Evolutionary conservation across 2,797 vertebrate genomes (phyloP), one percentile per base, ranked within the genome.

Genomic region (Acridotheres tristis): DNA sequence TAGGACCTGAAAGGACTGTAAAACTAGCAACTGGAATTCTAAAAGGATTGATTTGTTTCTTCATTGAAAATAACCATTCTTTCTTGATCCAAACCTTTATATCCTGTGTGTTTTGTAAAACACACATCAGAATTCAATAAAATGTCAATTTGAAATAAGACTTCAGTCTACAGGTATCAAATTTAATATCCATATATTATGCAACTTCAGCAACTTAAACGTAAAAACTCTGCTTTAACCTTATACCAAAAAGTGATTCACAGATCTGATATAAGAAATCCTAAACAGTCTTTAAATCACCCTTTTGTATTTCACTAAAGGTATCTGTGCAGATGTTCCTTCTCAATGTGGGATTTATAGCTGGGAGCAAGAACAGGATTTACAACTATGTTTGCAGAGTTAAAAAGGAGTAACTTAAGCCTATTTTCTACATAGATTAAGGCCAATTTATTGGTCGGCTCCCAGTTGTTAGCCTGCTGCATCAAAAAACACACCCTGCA

Each of bases 361-460:
- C 55, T 7, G 20, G 42, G 15, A 72, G 11, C 13, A 73, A 88
- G 27, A 76, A 63, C 17, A 66, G 32, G 45, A 87, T 69, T 81
- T 78, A 88, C 16, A 69, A 61, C 13, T 48, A 29, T 21, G 53
- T 72, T 85, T 63, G 21, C 38, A 85, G 34, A 76, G 13, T 34
- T 58, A 47, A 83, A 80, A 51, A 81, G 5, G 14, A 67, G 18
- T 62, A 36, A 62, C 15, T 57, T 71, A 47, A 54, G 69, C 19
- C 7, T 57, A n/a, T 48, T 84, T 90, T 77, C 36, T 66, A 36
- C 11, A 36, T 8, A 59, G 53, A 74, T 66, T 40, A 84, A 72
- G 66, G 22, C 7, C 2, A 36, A 9, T 0, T 29, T 54, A 43
- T 4, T 0, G 0, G 3, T 38, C 5, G 0, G 18, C 16, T 72